phyloP scores from a whole-genome alignment of 2,797 vertebrate species.

The Chromis chromis region DNA sequence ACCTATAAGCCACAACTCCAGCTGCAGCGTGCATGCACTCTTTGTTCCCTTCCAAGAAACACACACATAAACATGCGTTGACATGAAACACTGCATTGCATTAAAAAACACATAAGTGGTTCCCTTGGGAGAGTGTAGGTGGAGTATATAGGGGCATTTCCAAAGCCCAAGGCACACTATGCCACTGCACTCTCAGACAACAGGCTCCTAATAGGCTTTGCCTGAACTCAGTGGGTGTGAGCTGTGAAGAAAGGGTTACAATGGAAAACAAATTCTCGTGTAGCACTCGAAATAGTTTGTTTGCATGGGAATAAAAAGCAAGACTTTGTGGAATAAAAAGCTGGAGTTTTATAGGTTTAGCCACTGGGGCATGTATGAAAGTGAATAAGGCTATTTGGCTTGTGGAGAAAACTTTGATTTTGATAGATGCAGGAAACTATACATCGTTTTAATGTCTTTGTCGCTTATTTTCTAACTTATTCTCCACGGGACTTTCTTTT shows the following conservation, averaged over 20 bases:
- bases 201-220: slow-evolving; percentile 44
- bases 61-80: slow-evolving; percentile 1
- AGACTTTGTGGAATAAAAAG: slow-evolving; percentile 19
- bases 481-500: background rate
- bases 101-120: slow-evolving; percentile 45
- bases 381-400: slow-evolving; percentile 31
- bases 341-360: slow-evolving; percentile 24
- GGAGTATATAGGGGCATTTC: slow-evolving; percentile 46
- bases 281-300: slow-evolving; percentile 33
- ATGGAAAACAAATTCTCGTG: slow-evolving; percentile 41
- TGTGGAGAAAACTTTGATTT: background rate
- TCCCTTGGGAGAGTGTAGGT: slow-evolving; percentile 53
- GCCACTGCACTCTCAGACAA: slow-evolving; percentile 42
- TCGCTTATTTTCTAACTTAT: slow-evolving; percentile 14
- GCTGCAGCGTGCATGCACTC: background rate
- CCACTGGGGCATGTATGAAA: slow-evolving; percentile 24
- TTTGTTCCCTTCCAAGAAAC: slow-evolving; percentile 1
- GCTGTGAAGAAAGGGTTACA: slow-evolving; percentile 27
- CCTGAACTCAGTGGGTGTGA: slow-evolving; percentile 57
- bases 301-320: slow-evolving; percentile 26
- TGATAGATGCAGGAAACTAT: slow-evolving; percentile 21
- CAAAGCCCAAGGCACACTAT: slow-evolving; percentile 35
- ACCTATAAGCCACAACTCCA: background rate
- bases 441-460: slow-evolving; percentile 4
- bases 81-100: slow-evolving; percentile 17